Conservation (phyloP, 2,113 vertebrate species). For the Beaufortia kweichowensis region DNA sequence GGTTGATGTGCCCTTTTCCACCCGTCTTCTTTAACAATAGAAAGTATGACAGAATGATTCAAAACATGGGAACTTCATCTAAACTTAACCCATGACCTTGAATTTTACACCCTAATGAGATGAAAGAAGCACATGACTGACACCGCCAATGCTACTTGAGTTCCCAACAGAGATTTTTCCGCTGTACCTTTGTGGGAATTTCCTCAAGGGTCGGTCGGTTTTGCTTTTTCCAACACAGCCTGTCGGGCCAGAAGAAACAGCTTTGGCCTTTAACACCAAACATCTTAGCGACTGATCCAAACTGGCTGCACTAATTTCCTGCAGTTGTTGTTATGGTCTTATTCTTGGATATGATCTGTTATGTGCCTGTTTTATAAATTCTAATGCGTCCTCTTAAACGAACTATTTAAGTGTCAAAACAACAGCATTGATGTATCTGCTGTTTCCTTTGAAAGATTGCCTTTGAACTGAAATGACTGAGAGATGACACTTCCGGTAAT, state of each 20-base stretch:
- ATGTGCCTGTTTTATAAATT: constrained; percentile 46
- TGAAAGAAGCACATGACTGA: constrained; percentile 58
- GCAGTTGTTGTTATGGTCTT: constrained; percentile 55
- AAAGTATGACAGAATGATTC: constrained; percentile 42
- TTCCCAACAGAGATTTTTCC: constrained; percentile 62
- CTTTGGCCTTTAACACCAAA: constrained; percentile 18
- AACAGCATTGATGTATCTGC: not conserved
- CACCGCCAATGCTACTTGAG: not conserved
- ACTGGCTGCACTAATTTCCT: constrained; percentile 67
- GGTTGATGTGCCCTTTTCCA: constrained; percentile 53
- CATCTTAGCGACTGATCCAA: constrained; percentile 59
- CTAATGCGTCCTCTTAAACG: too few species aligned
- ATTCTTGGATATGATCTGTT: constrained; percentile 61
- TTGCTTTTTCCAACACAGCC: constrained; percentile 51
- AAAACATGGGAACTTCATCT: constrained; percentile 33
- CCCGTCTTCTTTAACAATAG: constrained; percentile 57
- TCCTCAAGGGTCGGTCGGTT: constrained; percentile 53
- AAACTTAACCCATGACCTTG: constrained; percentile 62
- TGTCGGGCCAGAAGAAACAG: constrained; percentile 37
- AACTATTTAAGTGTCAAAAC: not conserved
- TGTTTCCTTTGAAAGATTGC: constrained; percentile 1
- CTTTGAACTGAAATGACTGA: constrained; percentile 22
- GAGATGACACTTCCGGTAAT: not conserved
- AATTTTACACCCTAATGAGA: constrained; percentile 38
- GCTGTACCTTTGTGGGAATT: constrained; percentile 55